A percentile compares a stretch with the other conserved stretches of the same genome.
These are phyloP conservation scores for Ruditapes philippinarum DNA, from an alignment of 1,140 invertebrate species.

Conservation along the genomic window DNA sequence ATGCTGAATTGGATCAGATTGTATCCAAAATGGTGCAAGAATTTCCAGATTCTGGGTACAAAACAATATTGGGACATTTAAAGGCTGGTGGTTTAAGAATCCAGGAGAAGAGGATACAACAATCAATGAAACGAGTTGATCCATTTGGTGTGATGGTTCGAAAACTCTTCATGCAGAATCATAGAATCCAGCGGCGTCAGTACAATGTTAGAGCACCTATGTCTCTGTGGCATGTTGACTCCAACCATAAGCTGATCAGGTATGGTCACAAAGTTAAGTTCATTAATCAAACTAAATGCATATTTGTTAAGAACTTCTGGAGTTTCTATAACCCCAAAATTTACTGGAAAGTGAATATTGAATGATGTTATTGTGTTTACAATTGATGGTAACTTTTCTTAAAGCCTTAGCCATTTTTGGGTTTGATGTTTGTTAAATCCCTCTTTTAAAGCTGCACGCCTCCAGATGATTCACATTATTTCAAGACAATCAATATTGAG, in stretches of 20 bases:
- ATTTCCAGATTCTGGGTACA: background rate
- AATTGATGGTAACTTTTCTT: too few species aligned
- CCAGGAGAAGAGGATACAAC: background rate
- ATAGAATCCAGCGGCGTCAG: background rate
- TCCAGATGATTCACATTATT: too few species aligned
- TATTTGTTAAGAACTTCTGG: too few species aligned
- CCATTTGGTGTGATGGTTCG: constrained; percentile 9
- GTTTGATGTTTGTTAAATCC: too few species aligned
- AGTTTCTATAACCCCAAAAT: too few species aligned
- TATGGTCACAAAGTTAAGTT: too few species aligned
- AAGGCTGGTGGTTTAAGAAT: background rate
- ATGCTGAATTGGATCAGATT: background rate
- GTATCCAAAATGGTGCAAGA: background rate
- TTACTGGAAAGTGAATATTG: too few species aligned
- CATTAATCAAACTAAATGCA: too few species aligned
- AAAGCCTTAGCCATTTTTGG: too few species aligned
- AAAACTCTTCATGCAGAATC: background rate
- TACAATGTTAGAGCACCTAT: constrained; percentile 19
- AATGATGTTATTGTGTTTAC: too few species aligned
- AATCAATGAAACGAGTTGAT: background rate
- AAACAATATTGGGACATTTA: constrained; percentile 5
- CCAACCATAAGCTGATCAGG: constrained; percentile 35
- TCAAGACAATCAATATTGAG: too few species aligned
- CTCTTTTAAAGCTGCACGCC: too few species aligned
- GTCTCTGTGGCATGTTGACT: constrained; percentile 30